phyloP scores from a whole-genome alignment of 1,140 invertebrate species.

The Drosophila orosa region DNA sequence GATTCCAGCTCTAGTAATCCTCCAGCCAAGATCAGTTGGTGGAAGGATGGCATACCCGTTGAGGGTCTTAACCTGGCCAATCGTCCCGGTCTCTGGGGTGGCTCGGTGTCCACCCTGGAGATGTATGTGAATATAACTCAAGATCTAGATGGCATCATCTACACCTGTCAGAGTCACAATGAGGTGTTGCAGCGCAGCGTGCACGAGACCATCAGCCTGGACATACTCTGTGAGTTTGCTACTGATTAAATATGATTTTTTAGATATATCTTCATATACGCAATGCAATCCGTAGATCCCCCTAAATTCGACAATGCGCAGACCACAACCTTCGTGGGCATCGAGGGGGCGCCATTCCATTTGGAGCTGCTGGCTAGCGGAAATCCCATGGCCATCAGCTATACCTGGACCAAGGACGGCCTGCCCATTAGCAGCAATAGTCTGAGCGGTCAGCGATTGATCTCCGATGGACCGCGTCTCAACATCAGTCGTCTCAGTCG shows the following conservation, averaged over 20 bases:
- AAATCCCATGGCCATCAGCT: conserved; percentile 93
- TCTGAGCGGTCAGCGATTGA: conserved; percentile 86
- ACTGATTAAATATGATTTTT: not conserved
- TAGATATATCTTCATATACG: not conserved
- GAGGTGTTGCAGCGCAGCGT: conserved; percentile 91
- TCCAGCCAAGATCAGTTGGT: conserved; percentile 95
- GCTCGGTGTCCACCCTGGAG: conserved; percentile 91
- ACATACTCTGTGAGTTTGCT: conserved; percentile 95
- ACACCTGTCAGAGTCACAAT: conserved; percentile 96
- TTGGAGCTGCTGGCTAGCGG: conserved; percentile 92
- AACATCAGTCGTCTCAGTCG: conserved; percentile 92
- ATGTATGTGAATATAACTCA: conserved; percentile 93
- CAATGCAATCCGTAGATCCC: conserved; percentile 86
- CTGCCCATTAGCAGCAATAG: conserved; percentile 86
- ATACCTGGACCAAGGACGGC: conserved; percentile 95
- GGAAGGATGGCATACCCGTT: conserved; percentile 92
- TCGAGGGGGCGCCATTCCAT: conserved; percentile 92
- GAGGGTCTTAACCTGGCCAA: conserved; percentile 88
- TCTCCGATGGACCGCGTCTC: conserved; percentile 91
- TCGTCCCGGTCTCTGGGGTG: conserved; percentile 91
- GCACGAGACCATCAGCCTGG: conserved; percentile 94
- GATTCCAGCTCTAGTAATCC: conserved; percentile 97
- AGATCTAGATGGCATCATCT: conserved; percentile 93
- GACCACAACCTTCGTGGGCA: conserved; percentile 87
- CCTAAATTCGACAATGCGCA: conserved; percentile 88